phyloP scores from a whole-genome alignment of 2,888 invertebrate genomes.

The Hecatera dysodea region DNA sequence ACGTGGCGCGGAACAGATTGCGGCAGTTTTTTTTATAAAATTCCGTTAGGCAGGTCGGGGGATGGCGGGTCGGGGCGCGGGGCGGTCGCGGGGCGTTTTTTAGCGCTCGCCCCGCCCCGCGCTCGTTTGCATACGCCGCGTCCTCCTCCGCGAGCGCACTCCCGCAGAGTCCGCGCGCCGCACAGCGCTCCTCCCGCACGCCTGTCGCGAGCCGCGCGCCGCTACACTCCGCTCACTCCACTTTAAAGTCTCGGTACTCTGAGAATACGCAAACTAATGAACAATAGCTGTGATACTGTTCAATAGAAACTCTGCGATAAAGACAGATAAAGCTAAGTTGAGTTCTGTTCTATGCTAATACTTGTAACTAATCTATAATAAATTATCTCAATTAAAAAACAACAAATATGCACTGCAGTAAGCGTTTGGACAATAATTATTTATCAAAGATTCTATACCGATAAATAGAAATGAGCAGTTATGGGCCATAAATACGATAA shows the following conservation, averaged over 20 bases:
- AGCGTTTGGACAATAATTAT: too few relatives aligned
- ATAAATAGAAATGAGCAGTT: slow-evolving; percentile 4
- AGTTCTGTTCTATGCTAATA: background rate
- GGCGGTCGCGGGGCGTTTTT: slow-evolving; percentile 70
- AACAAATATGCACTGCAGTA: background rate
- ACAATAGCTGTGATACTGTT: background rate
- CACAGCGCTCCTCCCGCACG: slow-evolving; percentile 27
- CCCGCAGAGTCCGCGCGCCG: slow-evolving; percentile 13
- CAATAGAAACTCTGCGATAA: background rate
- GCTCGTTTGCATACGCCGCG: slow-evolving; percentile 81
- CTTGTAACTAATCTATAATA: background rate
- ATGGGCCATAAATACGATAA: slow-evolving; percentile 25
- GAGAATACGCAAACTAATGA: background rate
- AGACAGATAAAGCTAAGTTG: background rate
- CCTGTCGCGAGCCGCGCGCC: slow-evolving; percentile 17
- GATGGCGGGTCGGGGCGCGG: slow-evolving; percentile 59
- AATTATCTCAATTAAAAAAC: background rate
- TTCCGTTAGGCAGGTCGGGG: slow-evolving; percentile 72
- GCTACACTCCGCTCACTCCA: slow-evolving; percentile 18
- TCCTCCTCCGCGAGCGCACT: slow-evolving; percentile 52
- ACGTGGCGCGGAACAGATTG: slow-evolving; percentile 80
- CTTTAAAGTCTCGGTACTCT: background rate
- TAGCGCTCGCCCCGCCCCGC: slow-evolving; percentile 70
- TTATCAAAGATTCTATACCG: slow-evolving; percentile 15
- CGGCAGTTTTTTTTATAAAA: slow-evolving; percentile 75